Percentiles rank a stretch among this genome's conserved stretches.
Evolutionary conservation across 2,113 vertebrate species (phyloP).

Genomic region (Dasyurus viverrinus): DNA sequence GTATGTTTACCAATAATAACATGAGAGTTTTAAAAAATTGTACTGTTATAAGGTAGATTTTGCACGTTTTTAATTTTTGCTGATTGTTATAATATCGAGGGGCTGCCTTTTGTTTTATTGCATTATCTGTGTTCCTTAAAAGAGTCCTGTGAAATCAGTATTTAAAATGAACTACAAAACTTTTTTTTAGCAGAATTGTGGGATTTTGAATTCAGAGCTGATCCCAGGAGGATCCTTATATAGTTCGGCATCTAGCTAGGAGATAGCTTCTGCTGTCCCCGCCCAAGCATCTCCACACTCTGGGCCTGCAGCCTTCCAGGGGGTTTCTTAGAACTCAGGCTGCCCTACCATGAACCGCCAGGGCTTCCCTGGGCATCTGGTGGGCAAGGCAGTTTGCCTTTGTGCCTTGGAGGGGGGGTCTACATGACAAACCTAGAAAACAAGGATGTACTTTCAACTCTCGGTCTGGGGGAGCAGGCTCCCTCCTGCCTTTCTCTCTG

Average conservation of each 20-base stretch:
- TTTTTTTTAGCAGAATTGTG: background rate
- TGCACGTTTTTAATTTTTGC: background rate
- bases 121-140: constrained; percentile 46
- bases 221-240: too few relatives aligned
- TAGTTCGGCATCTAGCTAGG: background rate
- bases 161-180: background rate
- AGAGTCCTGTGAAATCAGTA: background rate
- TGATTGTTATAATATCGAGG: background rate
- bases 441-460: background rate
- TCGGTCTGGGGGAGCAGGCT: background rate
- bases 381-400: background rate
- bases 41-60: background rate
- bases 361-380: background rate
- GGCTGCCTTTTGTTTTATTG: constrained; percentile 20
- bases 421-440: too few relatives aligned
- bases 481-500: background rate
- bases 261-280: background rate
- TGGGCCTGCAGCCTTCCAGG: background rate
- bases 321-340: background rate
- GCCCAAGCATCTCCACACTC: background rate
- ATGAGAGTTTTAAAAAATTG: background rate
- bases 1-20: background rate
- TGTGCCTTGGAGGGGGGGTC: background rate
- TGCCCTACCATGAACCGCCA: background rate
- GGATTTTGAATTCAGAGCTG: background rate